Percentiles rank a stretch among this genome's conserved stretches.
These are phyloP conservation scores for Apodemus speciosus DNA, from an alignment of 2,113 vertebrate genomes.

Conservation along the genomic window DNA sequence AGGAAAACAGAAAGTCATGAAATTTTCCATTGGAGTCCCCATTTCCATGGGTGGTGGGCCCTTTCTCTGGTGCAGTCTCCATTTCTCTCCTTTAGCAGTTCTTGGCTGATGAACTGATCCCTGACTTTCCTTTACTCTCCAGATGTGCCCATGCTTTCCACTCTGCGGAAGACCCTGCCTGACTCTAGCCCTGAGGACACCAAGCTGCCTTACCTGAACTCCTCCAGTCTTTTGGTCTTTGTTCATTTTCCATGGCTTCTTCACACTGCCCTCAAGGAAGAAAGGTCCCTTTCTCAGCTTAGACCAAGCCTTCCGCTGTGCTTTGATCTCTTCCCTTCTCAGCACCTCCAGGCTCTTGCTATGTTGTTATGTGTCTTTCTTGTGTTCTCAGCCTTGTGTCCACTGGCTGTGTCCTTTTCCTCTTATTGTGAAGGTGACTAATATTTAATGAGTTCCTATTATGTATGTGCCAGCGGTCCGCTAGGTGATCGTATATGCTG, in stretches of 20 bases:
- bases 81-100: background rate
- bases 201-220: background rate
- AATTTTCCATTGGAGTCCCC: background rate
- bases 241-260: background rate
- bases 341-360: background rate
- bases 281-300: background rate
- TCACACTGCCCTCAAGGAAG: background rate
- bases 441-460: slow-evolving; percentile 74
- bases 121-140: background rate
- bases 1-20: background rate
- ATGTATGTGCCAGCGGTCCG: slow-evolving; percentile 37
- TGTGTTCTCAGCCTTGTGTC: slow-evolving; percentile 17
- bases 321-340: slow-evolving; percentile 39
- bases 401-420: slow-evolving; percentile 44
- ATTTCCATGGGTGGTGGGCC: fast-evolving
- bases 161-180: background rate
- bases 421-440: slow-evolving; percentile 70
- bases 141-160: background rate
- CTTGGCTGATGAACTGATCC: background rate
- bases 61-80: background rate
- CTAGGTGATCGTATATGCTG: slow-evolving; percentile 63
- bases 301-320: background rate
- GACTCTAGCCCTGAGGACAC: background rate
- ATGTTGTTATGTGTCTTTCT: slow-evolving; percentile 13
- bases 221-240: background rate